Base-by-base conservation (phyloP, 2,888 invertebrate genomes). In the Merodon equestris region DNA sequence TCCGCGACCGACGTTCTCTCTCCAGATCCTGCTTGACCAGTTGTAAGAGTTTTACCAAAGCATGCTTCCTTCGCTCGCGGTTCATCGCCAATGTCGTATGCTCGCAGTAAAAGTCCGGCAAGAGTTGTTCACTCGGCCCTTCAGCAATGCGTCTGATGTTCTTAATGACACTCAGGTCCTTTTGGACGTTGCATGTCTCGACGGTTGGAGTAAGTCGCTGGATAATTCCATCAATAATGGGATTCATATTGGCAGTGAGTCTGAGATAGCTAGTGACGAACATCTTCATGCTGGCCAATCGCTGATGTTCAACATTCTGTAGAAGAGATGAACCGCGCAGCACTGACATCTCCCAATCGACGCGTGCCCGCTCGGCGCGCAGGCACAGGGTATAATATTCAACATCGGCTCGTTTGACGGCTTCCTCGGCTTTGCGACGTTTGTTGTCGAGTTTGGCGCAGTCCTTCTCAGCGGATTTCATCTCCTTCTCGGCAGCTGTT, bases 71-170 rank as follows among this genome's bases (percentile, higher is more conserved):
- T 76, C 97, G 90, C 85, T 97, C 97, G 61, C 93, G 91, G 88
- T 97, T 97, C 97, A 98, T 97, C 27, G 95, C 95, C 84, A 97
- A 91, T 1, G 96, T 96, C 82, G 95, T 94, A 89, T 98, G 97
- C 87, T 98, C 97, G 84, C 97, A 97, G 89, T 97, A 97, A 90
- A 97, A 97, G 89, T 97, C 97, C 0, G 97, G 96, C 81, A 98
- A 89, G 60, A 97, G 90, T 88, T 97, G 97, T 86, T 97, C 97
- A 83, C 91, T 91, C 51, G 92, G 91, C 0, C 91, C 92, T 40
- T 91, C 91, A 0, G 89, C 86, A 56, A 87, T 86, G 58, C 87
- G 85, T 0, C 89, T 84, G 1, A 89, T 88, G 71, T 88, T 88
- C 70, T 88, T 88, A 12, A 89, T 86, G 45, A 89, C 87, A 71